Evolutionary conservation across 2,113 vertebrate species (phyloP).

Genomic region (Carassius auratus): DNA sequence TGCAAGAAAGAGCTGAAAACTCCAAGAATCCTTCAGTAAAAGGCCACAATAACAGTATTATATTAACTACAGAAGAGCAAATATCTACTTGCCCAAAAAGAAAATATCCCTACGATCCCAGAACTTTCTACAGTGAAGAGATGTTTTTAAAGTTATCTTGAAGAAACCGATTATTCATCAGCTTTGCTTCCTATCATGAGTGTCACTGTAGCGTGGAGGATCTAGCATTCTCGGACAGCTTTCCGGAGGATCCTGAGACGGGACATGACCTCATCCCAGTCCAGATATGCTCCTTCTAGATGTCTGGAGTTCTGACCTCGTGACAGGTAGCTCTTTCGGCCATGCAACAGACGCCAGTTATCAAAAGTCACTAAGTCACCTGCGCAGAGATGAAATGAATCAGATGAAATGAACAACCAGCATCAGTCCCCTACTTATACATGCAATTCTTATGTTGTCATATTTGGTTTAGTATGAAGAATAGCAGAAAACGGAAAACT

Average conservation of each 20-base stretch:
- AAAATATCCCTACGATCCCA: background rate
- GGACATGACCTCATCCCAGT: conserved; percentile 95
- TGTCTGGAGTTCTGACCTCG: conserved; percentile 67
- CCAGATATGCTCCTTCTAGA: conserved; percentile 90
- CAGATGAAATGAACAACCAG: background rate
- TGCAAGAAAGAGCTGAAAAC: background rate
- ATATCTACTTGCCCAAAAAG: background rate
- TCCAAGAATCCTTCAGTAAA: background rate
- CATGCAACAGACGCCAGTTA: conserved; percentile 92
- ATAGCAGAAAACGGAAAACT: background rate
- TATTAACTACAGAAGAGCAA: background rate
- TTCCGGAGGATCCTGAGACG: conserved; percentile 81
- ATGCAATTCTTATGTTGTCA: background rate
- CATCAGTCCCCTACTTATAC: background rate
- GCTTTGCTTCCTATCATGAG: background rate
- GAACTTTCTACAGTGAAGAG: background rate
- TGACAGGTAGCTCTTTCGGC: conserved; percentile 77
- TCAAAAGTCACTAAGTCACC: conserved; percentile 93
- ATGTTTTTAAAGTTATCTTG: background rate
- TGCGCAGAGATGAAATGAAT: conserved; percentile 56
- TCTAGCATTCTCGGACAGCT: conserved; percentile 60
- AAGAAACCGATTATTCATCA: background rate
- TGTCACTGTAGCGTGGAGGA: background rate
- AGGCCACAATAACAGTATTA: background rate
- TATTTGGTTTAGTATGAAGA: background rate